These are phyloP conservation scores for Lymantria monacha DNA, from an alignment of 2,888 invertebrate genomes.

Conservation along the genomic window DNA sequence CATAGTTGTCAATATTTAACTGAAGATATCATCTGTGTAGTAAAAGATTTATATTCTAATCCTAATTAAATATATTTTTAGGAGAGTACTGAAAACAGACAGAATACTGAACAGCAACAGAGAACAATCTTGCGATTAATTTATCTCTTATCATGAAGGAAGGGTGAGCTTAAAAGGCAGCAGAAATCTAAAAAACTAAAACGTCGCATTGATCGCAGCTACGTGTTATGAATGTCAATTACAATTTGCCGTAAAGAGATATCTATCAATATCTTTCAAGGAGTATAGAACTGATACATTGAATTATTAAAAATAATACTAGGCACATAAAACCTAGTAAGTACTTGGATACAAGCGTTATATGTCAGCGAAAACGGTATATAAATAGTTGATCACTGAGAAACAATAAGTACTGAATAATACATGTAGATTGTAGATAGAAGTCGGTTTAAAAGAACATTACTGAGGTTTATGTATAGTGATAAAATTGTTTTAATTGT, in stretches of 20 bases:
- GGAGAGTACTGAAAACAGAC: too few relatives aligned
- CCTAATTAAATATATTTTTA: too few relatives aligned
- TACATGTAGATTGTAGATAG: conserved; percentile 40
- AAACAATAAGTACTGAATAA: conserved; percentile 46
- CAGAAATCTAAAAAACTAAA: too few relatives aligned
- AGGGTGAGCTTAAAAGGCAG: too few relatives aligned
- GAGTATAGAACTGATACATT: conserved; percentile 27
- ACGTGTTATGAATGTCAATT: conserved; percentile 15
- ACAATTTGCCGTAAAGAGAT: conserved; percentile 23
- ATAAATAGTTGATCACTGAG: conserved; percentile 41
- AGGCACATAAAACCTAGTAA: conserved; percentile 16
- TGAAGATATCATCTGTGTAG: too few relatives aligned
- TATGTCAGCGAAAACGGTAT: conserved; percentile 37
- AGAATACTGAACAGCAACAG: too few relatives aligned
- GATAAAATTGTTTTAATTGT: conserved; percentile 21
- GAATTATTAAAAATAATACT: conserved; percentile 32
- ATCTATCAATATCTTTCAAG: conserved; percentile 33
- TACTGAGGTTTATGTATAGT: conserved; percentile 20
- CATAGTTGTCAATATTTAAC: too few relatives aligned
- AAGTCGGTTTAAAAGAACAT: conserved; percentile 27
- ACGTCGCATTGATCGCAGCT: too few relatives aligned
- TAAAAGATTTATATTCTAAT: too few relatives aligned
- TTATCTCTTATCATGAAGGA: too few relatives aligned
- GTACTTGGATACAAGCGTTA: conserved; percentile 32
- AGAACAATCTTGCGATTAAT: too few relatives aligned